phyloP scores from a whole-genome alignment of 2,113 vertebrate genomes.

The Sphyrna mokarran region DNA sequence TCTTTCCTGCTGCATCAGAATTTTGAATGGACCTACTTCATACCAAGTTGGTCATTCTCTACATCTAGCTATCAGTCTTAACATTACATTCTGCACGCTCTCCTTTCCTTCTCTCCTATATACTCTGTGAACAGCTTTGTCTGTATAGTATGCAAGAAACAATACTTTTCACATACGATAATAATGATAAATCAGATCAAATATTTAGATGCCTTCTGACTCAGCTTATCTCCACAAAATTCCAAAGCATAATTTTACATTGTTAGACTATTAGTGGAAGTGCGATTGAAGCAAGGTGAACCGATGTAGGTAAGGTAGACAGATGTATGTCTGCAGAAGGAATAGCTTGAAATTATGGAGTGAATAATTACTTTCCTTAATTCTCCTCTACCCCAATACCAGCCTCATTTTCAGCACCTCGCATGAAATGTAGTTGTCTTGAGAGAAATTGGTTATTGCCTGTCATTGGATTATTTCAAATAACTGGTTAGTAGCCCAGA shows the following conservation, averaged over 20 bases:
- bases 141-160: too few species aligned
- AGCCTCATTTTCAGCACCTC: not conserved
- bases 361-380: not conserved
- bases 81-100: too few species aligned
- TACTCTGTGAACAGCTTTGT: too few species aligned
- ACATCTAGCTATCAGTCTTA: too few species aligned
- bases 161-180: too few species aligned
- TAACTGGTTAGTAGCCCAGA: not conserved
- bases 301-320: not conserved
- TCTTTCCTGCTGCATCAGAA: too few species aligned
- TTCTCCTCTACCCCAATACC: not conserved
- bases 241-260: not conserved
- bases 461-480: not conserved
- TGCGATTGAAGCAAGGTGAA: not conserved
- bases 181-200: too few species aligned
- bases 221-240: not conserved
- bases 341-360: not conserved
- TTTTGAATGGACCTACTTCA: too few species aligned
- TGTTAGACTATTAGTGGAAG: not conserved
- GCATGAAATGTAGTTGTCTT: not conserved
- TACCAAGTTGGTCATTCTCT: too few species aligned
- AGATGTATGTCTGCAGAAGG: not conserved
- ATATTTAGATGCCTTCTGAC: not conserved
- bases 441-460: not conserved
- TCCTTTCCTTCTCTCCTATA: too few species aligned